These are phyloP conservation scores for Leucoptera coffeella DNA, from an alignment of 2,888 invertebrate species.

Conservation along the genomic window DNA sequence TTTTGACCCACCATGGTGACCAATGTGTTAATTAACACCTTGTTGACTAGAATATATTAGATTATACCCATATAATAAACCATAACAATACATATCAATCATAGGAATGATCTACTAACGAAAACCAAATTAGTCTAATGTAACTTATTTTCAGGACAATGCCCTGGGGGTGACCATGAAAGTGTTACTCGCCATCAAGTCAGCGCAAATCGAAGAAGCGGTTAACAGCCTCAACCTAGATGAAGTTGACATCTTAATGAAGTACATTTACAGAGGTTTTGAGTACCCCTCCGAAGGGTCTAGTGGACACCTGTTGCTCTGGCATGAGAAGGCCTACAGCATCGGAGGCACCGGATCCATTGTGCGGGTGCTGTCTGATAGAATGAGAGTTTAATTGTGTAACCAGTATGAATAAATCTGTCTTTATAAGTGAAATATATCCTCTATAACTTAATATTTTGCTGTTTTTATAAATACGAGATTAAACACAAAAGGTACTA, in stretches of 20 bases:
- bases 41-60: no score
- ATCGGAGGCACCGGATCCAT: slow-evolving; percentile 89
- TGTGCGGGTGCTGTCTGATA: slow-evolving; percentile 86
- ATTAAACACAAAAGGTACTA: no score
- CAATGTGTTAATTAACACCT: no score
- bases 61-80: no score
- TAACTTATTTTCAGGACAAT: slow-evolving; percentile 72
- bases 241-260: slow-evolving; percentile 89
- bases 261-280: slow-evolving; percentile 95
- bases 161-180: slow-evolving; percentile 78
- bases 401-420: not conserved
- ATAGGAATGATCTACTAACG: no score
- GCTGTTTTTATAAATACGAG: no score
- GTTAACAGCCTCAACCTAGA: slow-evolving; percentile 73
- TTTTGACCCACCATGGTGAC: no score
- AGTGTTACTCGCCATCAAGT: slow-evolving; percentile 88
- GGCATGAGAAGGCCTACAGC: slow-evolving; percentile 95
- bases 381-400: slow-evolving; percentile 66
- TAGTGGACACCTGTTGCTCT: slow-evolving; percentile 85
- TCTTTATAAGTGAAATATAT: no score
- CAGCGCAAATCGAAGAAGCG: slow-evolving; percentile 89
- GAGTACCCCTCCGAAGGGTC: slow-evolving; percentile 91
- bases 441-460: no score
- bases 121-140: no score
- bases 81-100: no score